These are phyloP conservation scores for Erythrocercus mccallii DNA, from an alignment of 2,113 vertebrate species.

Conservation along the genomic window DNA sequence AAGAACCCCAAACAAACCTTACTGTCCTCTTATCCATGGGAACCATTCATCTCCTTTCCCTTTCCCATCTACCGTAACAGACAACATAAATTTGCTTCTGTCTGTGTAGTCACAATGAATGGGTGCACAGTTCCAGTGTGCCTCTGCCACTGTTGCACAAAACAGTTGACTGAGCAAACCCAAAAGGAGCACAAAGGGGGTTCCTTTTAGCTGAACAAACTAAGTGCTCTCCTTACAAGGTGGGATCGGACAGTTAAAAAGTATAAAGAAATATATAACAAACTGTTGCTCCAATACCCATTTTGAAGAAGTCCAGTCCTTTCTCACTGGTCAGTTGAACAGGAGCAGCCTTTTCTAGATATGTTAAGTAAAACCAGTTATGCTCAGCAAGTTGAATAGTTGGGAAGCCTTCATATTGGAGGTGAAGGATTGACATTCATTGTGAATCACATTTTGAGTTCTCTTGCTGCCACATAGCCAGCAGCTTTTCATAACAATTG, in stretches of 20 bases:
- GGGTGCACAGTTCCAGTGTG: slow-evolving; percentile 49
- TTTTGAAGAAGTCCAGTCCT: slow-evolving; percentile 66
- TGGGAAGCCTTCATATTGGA: slow-evolving; percentile 40
- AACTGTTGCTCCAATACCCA: slow-evolving; percentile 68
- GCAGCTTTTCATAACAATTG: neutral
- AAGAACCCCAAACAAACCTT: neutral
- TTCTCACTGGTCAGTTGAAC: slow-evolving; percentile 69
- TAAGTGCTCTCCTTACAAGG: slow-evolving; percentile 60
- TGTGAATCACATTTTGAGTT: slow-evolving; percentile 63
- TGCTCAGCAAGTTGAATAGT: slow-evolving; percentile 63
- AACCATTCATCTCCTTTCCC: slow-evolving; percentile 41
- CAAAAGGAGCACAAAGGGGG: slow-evolving; percentile 46
- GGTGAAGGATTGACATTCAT: slow-evolving; percentile 58
- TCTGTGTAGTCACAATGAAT: slow-evolving; percentile 69
- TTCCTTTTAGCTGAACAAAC: slow-evolving; percentile 59
- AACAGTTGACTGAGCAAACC: slow-evolving; percentile 50
- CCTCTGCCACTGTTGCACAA: slow-evolving; percentile 61
- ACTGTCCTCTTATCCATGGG: slow-evolving; percentile 56
- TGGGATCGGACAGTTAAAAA: slow-evolving; percentile 64
- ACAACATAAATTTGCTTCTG: slow-evolving; percentile 71
- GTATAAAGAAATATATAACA: slow-evolving; percentile 63
- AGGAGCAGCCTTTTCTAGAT: slow-evolving; percentile 51
- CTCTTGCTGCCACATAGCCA: slow-evolving; percentile 26
- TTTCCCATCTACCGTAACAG: slow-evolving; percentile 17
- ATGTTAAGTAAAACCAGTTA: slow-evolving; percentile 53